Evolutionary conservation across 2,113 vertebrate genomes (phyloP).

Genomic region (Nanorana parkeri): DNA sequence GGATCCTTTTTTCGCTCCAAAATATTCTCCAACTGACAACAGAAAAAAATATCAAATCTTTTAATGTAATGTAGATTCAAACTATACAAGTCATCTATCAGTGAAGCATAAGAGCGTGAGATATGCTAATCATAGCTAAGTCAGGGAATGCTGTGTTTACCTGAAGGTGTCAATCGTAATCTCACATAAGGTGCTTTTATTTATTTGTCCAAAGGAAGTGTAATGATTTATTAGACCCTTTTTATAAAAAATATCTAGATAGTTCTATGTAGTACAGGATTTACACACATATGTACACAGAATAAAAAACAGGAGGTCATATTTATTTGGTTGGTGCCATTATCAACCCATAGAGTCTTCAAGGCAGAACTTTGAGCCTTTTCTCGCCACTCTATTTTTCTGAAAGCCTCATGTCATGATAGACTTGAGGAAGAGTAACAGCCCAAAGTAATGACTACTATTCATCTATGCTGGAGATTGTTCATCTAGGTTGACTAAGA

Average conservation of each 20-base stretch:
- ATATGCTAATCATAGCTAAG: no score
- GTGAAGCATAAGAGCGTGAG: no score
- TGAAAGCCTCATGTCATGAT: not conserved
- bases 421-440: no score
- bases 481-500: no score
- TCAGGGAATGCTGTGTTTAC: not conserved
- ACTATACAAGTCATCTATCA: no score
- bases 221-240: not conserved
- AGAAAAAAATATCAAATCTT: no score
- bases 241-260: not conserved
- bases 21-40: no score
- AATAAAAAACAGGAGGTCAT: no score
- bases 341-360: not conserved
- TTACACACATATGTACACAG: not conserved
- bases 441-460: no score
- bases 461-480: no score
- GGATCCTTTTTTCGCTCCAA: no score
- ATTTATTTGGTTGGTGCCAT: not conserved
- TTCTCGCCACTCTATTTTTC: not conserved
- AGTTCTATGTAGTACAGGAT: not conserved
- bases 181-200: not conserved
- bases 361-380: not conserved
- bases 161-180: not conserved
- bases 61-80: no score
- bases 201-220: not conserved